Evolutionary conservation across 2,797 vertebrate genomes (phyloP).

Genomic region (Corythornis leucogaster): DNA sequence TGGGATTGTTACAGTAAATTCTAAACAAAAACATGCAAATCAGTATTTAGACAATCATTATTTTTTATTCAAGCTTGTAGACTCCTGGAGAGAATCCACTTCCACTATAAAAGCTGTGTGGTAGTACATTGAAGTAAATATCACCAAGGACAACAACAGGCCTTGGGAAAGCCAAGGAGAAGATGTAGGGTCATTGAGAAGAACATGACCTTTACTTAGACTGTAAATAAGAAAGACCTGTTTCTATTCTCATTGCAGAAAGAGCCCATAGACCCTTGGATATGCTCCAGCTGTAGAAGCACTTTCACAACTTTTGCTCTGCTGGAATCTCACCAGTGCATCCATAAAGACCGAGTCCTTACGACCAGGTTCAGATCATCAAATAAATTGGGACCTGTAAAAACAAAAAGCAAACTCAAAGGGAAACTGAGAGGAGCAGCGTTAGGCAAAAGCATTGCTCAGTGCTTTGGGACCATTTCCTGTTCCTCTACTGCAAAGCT

Average conservation of each 20-base stretch:
- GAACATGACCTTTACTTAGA: neutral
- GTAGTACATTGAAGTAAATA: neutral
- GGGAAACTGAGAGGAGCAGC: constrained; percentile 41
- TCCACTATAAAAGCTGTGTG: neutral
- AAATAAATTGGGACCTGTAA: constrained; percentile 59
- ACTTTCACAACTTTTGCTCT: constrained; percentile 60
- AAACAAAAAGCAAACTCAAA: constrained; percentile 65
- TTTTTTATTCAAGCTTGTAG: neutral
- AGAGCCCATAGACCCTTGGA: constrained; percentile 54
- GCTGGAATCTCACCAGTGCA: constrained; percentile 68
- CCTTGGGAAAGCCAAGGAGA: neutral
- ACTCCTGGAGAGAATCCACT: neutral
- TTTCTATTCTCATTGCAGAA: constrained; percentile 73
- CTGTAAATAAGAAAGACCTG: neutral
- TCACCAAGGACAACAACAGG: neutral
- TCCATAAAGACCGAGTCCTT: constrained; percentile 52
- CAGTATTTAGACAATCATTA: neutral
- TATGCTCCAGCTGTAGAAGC: constrained; percentile 66
- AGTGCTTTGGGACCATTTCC: constrained; percentile 36
- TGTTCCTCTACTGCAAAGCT: constrained; percentile 43
- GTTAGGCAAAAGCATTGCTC: constrained; percentile 61
- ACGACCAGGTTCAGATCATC: constrained; percentile 33
- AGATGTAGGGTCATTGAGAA: neutral
- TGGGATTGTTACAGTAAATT: neutral
- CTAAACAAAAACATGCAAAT: neutral